Evolutionary conservation across 1,140 invertebrate species (phyloP), one percentile per base, ranked within the genome.

Genomic region (Magallana ariakensis): DNA sequence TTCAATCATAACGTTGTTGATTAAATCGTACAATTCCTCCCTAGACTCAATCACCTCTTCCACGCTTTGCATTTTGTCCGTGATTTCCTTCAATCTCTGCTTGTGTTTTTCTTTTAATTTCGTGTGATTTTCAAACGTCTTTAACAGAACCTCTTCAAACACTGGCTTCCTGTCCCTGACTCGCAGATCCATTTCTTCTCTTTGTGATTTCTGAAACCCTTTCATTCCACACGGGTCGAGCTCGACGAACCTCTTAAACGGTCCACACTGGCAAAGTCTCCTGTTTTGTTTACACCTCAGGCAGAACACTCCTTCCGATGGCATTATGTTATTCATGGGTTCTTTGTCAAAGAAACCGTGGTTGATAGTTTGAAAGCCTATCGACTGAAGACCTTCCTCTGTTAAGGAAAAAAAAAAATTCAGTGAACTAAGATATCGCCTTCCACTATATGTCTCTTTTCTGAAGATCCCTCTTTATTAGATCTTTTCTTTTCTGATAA

Each of bases 261-360:
- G 9, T 75, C 66, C 10, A 75, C 66, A 75, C 33, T 19, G 22
- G 10, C 66, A 75, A 13, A 75, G 22, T 75, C 66, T 75, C 22
- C 66, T 75, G 22, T 75, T 75, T 33, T 26, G 26, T 26, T 75
- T 75, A 26, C 66, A 75, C 33, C 66, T 33, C 5, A 75, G 66
- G 15, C 66, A 75, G 66, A 75, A 75, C 66, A 75, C 66, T 33
- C 66, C 26, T 11, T 75, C 66, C 66, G 22, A 13, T 26, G 66
- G 66, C 66, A 75, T 75, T 9, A 13, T 26, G 22, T 75, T 75
- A 26, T 75, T 75, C 66, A 75, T 10, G 33, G 66, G 66, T 19
- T 75, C 66, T 75, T 75, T 75, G 22, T 75, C 66, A 75, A 75
- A 75, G 4, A 33, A 26, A 3, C 22, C 22, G 4, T 75, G 33